Base-by-base conservation (phyloP, 2,888 invertebrate genomes). In the Oxyteleia sp. region DNA sequence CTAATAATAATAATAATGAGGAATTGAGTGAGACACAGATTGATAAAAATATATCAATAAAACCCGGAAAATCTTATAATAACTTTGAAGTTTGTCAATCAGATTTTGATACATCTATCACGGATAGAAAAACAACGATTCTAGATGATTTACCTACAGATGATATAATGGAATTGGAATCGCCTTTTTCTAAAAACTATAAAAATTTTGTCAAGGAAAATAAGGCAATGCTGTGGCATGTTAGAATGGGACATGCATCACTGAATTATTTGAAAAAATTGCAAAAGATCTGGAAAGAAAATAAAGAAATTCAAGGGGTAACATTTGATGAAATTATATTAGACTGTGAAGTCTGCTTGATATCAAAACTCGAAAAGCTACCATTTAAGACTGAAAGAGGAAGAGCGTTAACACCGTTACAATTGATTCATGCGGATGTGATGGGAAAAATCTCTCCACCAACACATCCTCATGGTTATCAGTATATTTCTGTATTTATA, bases 381-480 rank as follows among this genome's bases (percentile, higher is more conserved):
- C 32, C 32, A 8, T 32, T 32, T 10, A 32, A 32, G 10, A 32
- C 4, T 1, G 32, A 32, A 10, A 32, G 32, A 32, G 8, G 1
- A 32, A 4, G 32, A 10, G 32, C 32, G 8, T 8, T 10, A 32
- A 8, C 1, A 32, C 32, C 32, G 4, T 32, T 32, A 10, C 32
- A 32, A 32, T 26, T 5, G n/a, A n/a, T n/a, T n/a, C n/a, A n/a
- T n/a, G n/a, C n/a, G n/a, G n/a, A n/a, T n/a, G n/a, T n/a, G n/a
- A 4, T 32, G 10, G 7, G n/a, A n/a, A n/a, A n/a, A n/a, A n/a
- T n/a, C n/a, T n/a, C n/a, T n/a, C n/a, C n/a, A n/a, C n/a, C n/a
- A 87, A 32, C 85, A 87, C 32, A 32, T 32, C 32, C 32, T 8
- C 1, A 4, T 32, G 32, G 32, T 10, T 32, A 32, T 32, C 32